Percentiles rank a stretch among this genome's conserved stretches.
These are phyloP conservation scores for Felis chaus DNA, from an alignment of 2,113 vertebrate species.

Conservation along the genomic window DNA sequence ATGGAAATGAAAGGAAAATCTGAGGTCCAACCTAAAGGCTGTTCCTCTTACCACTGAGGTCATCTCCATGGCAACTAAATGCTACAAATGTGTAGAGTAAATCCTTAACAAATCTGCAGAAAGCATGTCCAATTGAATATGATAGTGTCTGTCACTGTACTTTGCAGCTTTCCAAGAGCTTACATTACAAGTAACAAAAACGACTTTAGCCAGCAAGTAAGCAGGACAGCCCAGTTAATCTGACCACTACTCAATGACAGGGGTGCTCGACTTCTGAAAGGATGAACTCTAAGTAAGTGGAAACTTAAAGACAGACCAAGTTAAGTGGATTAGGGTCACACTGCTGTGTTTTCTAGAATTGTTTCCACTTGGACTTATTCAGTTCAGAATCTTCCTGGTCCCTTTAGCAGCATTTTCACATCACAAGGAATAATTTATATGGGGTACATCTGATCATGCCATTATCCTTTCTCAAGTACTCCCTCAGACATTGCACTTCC, in stretches of 20 bases:
- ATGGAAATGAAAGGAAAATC: slow-evolving; percentile 93
- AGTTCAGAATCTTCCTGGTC: slow-evolving; percentile 21
- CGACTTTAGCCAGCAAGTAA: slow-evolving; percentile 49
- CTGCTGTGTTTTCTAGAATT: slow-evolving; percentile 60
- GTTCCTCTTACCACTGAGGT: slow-evolving; percentile 86
- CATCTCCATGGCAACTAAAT: slow-evolving; percentile 86
- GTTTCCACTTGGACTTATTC: slow-evolving; percentile 33
- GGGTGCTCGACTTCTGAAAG: not conserved
- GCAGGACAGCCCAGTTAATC: not conserved
- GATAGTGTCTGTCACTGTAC: slow-evolving; percentile 81
- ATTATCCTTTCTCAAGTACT: not conserved
- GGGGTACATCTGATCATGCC: not conserved
- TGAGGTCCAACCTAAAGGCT: slow-evolving; percentile 89
- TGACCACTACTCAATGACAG: not conserved
- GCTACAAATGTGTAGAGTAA: slow-evolving; percentile 84
- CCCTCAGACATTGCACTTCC: not conserved
- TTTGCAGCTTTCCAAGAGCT: slow-evolving; percentile 74
- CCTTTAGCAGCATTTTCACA: not conserved
- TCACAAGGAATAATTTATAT: slow-evolving; percentile 1
- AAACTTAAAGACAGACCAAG: not conserved
- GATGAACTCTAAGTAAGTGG: not conserved
- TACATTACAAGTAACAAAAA: slow-evolving; percentile 41
- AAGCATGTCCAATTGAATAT: slow-evolving; percentile 85
- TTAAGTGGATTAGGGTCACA: slow-evolving; percentile 17
- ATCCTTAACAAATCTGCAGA: slow-evolving; percentile 86